These are phyloP conservation scores for Mirounga angustirostris DNA, from an alignment of 2,113 vertebrate genomes.

Conservation along the genomic window DNA sequence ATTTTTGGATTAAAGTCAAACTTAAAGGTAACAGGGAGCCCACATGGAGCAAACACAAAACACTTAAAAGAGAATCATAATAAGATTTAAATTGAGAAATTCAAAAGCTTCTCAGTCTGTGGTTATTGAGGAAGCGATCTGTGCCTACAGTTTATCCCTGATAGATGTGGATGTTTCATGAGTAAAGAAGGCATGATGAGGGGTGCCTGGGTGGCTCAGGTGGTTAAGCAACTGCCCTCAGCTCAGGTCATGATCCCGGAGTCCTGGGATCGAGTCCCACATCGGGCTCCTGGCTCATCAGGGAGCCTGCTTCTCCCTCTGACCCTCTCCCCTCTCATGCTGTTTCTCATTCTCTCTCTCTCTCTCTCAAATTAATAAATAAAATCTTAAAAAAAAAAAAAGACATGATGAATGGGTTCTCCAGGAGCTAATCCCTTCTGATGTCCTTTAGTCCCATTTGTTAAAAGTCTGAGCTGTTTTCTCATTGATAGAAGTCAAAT, in stretches of 20 bases:
- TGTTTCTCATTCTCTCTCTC: too few species aligned
- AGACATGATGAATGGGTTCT: neutral
- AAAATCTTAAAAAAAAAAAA: neutral
- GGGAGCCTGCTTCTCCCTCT: too few species aligned
- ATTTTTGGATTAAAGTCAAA: constrained; percentile 39
- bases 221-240: too few species aligned
- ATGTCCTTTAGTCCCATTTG: neutral
- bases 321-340: too few species aligned
- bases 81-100: constrained; percentile 25
- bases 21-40: neutral
- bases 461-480: neutral
- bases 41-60: neutral
- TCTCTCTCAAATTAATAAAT: too few species aligned
- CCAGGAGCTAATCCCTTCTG: neutral
- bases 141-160: neutral
- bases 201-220: too few species aligned
- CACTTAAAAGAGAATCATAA: neutral
- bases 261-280: too few species aligned
- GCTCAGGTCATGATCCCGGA: too few species aligned
- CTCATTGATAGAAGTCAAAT: neutral
- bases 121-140: neutral
- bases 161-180: neutral
- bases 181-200: neutral
- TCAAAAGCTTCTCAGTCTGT: neutral
- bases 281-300: too few species aligned